Evolutionary conservation across 2,888 invertebrate genomes (phyloP), one percentile per base, ranked within the genome.

Genomic region (Salpingus planirostris): DNA sequence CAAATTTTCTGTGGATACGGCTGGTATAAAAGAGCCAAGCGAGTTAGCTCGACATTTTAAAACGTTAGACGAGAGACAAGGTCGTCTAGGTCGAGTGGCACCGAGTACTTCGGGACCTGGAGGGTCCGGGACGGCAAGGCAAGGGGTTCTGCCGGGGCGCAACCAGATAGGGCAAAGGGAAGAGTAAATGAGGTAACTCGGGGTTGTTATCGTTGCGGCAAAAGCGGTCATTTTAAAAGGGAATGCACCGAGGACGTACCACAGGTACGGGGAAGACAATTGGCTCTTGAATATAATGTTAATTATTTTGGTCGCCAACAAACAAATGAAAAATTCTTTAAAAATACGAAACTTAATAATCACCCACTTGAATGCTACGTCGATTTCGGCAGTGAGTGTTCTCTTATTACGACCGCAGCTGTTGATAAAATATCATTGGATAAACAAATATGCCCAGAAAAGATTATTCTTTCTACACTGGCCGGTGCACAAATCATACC

Each of bases 1-100:
- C 13, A 36, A 25, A 29, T 34, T 38, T 11, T 25, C 35, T 2
- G 38, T 31, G 4, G 38, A 38, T 11, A 13, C 28, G 5, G 31
- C 34, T 4, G 34, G 24, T 7, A 35, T 38, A 3, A 25, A 7
- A 7, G 33, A 38, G 13, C 38, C 38, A 5, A 8, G 18, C n/a
- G 23, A 27, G 11, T 18, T 38, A 12, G 38, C 38, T 3, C 11
- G 24, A 7, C 33, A 38, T 31, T 30, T 38, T 10, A 21, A 27
- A 26, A 7, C 14, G 3, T 4, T 34, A 3, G 30, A 32, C 13
- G 13, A 3, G n/a, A n/a, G n/a, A n/a, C n/a, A n/a, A n/a, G n/a
- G n/a, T n/a, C n/a, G n/a, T n/a, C n/a, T n/a, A n/a, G n/a, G n/a
- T n/a, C n/a, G n/a, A n/a, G n/a, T n/a, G n/a, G n/a, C n/a, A n/a